A percentile compares a stretch with the other conserved stretches of the same genome.
Evolutionary conservation across 2,888 invertebrate species (phyloP).

Genomic region (Ochropleura plecta): DNA sequence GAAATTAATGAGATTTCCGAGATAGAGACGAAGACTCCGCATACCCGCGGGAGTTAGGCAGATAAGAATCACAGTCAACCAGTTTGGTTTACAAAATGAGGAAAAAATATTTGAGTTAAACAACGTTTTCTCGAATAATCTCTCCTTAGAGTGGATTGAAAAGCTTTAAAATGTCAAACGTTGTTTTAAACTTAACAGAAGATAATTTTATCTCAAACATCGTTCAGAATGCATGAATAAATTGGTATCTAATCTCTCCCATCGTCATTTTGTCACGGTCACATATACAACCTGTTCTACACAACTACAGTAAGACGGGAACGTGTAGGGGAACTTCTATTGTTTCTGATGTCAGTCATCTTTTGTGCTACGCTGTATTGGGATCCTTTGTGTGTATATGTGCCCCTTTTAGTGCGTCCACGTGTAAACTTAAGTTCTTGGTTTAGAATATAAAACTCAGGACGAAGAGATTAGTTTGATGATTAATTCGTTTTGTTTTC

Average conservation of each 20-base stretch:
- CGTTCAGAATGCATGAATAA: slow-evolving; percentile 1
- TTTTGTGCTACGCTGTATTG: slow-evolving; percentile 35
- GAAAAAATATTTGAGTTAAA: not conserved
- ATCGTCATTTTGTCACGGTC: not conserved
- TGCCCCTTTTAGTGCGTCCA: slow-evolving; percentile 14
- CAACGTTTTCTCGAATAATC: not conserved
- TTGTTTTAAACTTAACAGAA: not conserved
- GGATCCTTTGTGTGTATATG: slow-evolving; percentile 2
- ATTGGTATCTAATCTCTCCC: not conserved
- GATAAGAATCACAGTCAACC: slow-evolving; percentile 18
- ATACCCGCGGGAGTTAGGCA: not conserved
- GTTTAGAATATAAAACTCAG: not conserved
- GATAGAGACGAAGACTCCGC: slow-evolving; percentile 8
- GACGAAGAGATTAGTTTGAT: not conserved
- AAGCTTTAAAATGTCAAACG: not conserved
- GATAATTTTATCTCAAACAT: not conserved
- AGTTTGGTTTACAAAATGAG: not conserved
- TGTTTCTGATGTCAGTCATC: slow-evolving; percentile 16
- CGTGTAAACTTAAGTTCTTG: slow-evolving; percentile 25
- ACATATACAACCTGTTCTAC: not conserved
- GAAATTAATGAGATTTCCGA: slow-evolving; percentile 39
- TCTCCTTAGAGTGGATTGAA: not conserved
- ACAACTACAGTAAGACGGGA: not conserved
- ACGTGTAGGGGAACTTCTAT: slow-evolving; percentile 25
- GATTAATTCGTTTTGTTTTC: not conserved